phyloP scores from a whole-genome alignment of 1,140 invertebrate species.

The Rhynchophorus ferrugineus region DNA sequence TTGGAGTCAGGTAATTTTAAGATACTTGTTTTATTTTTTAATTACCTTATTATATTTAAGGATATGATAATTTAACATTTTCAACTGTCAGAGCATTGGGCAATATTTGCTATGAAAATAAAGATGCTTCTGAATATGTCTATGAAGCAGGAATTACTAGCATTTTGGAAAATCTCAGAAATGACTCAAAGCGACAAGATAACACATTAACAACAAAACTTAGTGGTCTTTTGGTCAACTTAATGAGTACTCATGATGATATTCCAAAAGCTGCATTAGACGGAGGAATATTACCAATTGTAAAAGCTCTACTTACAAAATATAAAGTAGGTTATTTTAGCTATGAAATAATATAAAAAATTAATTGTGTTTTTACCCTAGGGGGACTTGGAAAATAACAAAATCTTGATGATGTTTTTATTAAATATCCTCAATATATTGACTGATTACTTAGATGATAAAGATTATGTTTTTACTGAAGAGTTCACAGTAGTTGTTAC shows the following conservation, averaged over 20 bases:
- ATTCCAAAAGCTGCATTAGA: slow-evolving; percentile 58
- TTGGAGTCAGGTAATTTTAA: slow-evolving; percentile 34
- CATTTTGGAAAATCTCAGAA: slow-evolving; percentile 45
- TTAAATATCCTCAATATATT: slow-evolving; percentile 66
- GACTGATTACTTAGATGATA: slow-evolving; percentile 57
- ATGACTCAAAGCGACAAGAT: slow-evolving; percentile 25
- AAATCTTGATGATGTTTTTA: slow-evolving; percentile 47
- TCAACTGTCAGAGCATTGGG: slow-evolving; percentile 74
- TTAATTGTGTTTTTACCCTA: too few species aligned
- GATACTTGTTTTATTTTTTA: neutral
- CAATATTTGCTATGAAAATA: slow-evolving; percentile 84
- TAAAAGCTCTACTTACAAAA: slow-evolving; percentile 43
- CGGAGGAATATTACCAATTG: slow-evolving; percentile 55
- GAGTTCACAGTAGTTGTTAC: slow-evolving; percentile 51
- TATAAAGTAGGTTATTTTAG: slow-evolving; percentile 19
- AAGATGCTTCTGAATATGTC: slow-evolving; percentile 55
- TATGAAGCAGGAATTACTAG: slow-evolving; percentile 51
- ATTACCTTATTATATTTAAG: neutral
- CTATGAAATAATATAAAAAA: too few species aligned
- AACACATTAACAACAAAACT: slow-evolving; percentile 25
- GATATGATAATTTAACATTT: slow-evolving; percentile 48
- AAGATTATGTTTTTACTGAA: slow-evolving; percentile 43
- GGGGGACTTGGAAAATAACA: slow-evolving; percentile 23
- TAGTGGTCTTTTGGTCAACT: slow-evolving; percentile 68
- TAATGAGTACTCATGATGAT: slow-evolving; percentile 65